Conservation (phyloP, 2,797 vertebrate species). For the Lacerta agilis region DNA sequence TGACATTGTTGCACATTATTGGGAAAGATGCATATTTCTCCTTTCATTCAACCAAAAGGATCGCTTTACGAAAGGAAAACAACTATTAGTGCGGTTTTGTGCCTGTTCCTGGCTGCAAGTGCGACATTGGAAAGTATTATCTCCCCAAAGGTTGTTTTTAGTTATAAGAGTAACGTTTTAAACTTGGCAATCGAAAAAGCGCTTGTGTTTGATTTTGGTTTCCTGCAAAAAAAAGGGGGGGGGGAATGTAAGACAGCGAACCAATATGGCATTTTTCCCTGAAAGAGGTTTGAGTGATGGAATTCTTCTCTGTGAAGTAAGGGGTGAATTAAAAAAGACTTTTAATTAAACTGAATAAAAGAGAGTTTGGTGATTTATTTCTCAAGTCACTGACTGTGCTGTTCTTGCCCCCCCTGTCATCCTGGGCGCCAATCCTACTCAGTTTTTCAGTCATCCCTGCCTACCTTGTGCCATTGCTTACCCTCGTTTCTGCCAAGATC, state of each 20-base stretch:
- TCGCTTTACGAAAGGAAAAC: slow-evolving; percentile 62
- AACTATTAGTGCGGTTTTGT: slow-evolving; percentile 35
- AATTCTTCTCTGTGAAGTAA: slow-evolving; percentile 68
- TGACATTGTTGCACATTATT: slow-evolving; percentile 32
- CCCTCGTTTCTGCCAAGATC: background rate
- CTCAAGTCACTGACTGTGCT: slow-evolving; percentile 14
- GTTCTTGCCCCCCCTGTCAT: background rate
- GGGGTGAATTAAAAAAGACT: slow-evolving; percentile 49
- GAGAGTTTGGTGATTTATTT: slow-evolving; percentile 47
- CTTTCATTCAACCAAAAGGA: slow-evolving; percentile 23
- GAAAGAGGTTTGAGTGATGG: slow-evolving; percentile 49
- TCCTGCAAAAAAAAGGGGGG: slow-evolving; percentile 25
- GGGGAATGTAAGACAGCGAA: slow-evolving; percentile 36
- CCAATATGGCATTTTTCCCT: slow-evolving; percentile 66
- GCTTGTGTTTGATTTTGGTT: slow-evolving; percentile 48
- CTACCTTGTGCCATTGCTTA: background rate
- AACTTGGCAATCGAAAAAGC: slow-evolving; percentile 60
- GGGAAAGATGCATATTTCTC: slow-evolving; percentile 34
- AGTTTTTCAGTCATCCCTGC: background rate
- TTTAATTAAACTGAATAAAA: slow-evolving; percentile 63
- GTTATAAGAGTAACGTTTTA: slow-evolving; percentile 55
- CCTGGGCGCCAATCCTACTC: slow-evolving; percentile 3
- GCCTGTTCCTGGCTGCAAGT: slow-evolving; percentile 59
- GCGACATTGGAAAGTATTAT: slow-evolving; percentile 55
- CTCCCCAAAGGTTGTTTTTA: slow-evolving; percentile 65